Evolutionary conservation across 2,797 vertebrate genomes (phyloP).

Genomic region (Halcyon badia): DNA sequence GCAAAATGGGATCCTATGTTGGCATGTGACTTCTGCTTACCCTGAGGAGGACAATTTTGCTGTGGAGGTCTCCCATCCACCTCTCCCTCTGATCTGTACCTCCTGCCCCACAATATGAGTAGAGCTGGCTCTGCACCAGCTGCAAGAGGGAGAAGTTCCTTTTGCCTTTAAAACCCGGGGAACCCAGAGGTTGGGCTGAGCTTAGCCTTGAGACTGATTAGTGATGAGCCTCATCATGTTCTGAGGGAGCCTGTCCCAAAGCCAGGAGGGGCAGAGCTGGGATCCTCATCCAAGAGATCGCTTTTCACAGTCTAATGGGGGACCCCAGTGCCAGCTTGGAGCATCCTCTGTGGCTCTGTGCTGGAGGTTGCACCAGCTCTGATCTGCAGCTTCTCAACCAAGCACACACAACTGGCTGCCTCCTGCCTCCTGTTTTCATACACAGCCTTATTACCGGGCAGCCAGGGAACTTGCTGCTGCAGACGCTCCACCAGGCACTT

Average conservation of each 20-base stretch:
- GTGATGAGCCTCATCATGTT: background rate
- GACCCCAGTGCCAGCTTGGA: accelerated
- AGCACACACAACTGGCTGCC: accelerated
- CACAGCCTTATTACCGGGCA: background rate
- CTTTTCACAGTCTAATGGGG: accelerated
- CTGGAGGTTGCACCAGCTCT: background rate
- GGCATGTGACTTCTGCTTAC: background rate
- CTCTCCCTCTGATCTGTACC: accelerated
- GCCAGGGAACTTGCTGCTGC: background rate
- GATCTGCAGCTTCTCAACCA: background rate
- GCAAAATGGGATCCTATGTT: background rate
- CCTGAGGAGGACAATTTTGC: background rate
- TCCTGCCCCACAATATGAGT: accelerated
- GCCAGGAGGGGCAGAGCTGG: background rate
- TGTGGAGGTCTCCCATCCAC: background rate
- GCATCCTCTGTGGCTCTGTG: background rate
- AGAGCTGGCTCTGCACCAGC: accelerated
- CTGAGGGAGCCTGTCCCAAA: background rate
- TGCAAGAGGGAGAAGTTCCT: background rate
- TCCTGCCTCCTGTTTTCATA: background rate
- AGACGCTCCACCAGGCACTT: background rate
- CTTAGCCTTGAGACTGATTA: background rate
- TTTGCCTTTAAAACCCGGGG: background rate
- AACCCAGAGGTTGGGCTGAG: background rate
- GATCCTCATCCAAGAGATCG: background rate